A percentile compares a stretch with the other conserved stretches of the same genome.
These are phyloP conservation scores for Calcarius ornatus DNA, from an alignment of 2,113 vertebrate genomes.

Conservation along the genomic window DNA sequence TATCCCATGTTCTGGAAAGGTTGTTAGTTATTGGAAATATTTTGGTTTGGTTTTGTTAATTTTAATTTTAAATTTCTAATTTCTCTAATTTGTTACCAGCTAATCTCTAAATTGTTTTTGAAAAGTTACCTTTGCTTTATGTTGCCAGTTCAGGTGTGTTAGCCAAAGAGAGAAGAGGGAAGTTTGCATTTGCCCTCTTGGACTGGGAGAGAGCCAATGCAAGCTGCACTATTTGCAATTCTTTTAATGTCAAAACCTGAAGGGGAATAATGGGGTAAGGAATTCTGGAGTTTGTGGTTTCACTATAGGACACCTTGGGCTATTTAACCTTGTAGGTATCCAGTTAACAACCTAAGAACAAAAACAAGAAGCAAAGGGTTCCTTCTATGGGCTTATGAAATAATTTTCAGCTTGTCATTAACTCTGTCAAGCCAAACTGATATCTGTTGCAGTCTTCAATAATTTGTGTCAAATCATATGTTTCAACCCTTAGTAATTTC, in stretches of 20 bases:
- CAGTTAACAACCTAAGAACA: background rate
- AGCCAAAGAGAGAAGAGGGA: background rate
- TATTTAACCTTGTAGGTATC: background rate
- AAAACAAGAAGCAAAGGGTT: background rate
- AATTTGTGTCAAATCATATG: background rate
- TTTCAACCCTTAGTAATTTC: background rate
- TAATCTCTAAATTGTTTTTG: background rate
- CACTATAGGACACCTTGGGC: background rate
- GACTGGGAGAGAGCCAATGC: background rate
- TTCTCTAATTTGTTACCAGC: background rate
- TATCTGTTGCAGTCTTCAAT: background rate
- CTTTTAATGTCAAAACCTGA: background rate
- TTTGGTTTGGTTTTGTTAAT: background rate
- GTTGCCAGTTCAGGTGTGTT: background rate
- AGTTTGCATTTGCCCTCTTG: background rate
- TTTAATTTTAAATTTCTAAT: background rate
- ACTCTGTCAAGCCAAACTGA: background rate
- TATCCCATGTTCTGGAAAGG: background rate
- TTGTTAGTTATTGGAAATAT: background rate
- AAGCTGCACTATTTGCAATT: background rate
- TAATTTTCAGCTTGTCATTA: background rate
- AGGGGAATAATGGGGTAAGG: background rate
- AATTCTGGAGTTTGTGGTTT: background rate
- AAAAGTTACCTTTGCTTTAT: background rate
- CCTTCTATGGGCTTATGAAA: background rate